phyloP scores from a whole-genome alignment of 92 coral and sea anemone species.

The Montipora capitata region DNA sequence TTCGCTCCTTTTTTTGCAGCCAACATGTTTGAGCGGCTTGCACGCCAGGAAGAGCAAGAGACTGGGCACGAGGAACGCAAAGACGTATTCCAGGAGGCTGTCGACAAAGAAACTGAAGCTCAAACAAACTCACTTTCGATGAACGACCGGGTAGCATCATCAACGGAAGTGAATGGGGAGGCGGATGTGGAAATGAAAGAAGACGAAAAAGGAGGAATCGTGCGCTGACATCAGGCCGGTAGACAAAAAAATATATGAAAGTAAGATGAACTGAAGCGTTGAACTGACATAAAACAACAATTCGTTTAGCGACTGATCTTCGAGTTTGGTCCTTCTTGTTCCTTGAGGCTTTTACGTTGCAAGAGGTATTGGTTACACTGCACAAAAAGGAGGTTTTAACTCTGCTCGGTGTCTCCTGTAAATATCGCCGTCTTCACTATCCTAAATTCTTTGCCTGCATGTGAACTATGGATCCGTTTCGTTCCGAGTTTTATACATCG shows the following conservation, averaged over 20 bases:
- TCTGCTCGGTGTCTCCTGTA: not conserved
- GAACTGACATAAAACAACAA: not conserved
- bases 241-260: not conserved
- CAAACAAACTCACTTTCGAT: conserved; percentile 5
- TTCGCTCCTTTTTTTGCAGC: conserved; percentile 53
- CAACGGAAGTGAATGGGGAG: conserved; percentile 37
- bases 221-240: conserved; percentile 34
- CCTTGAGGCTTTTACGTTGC: not conserved
- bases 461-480: not conserved
- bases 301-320: not conserved
- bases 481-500: no score
- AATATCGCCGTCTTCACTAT: not conserved
- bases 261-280: not conserved
- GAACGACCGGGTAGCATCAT: conserved; percentile 17
- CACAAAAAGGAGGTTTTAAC: not conserved
- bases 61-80: conserved; percentile 23
- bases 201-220: conserved; percentile 45
- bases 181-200: conserved; percentile 39
- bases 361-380: not conserved
- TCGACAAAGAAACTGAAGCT: conserved; percentile 36
- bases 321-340: not conserved
- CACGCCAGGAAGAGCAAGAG: conserved; percentile 70
- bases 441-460: not conserved
- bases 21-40: conserved; percentile 96
- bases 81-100: conserved; percentile 81